Conservation (phyloP, 2,797 vertebrate genomes). For the Sebastes itinus region DNA sequence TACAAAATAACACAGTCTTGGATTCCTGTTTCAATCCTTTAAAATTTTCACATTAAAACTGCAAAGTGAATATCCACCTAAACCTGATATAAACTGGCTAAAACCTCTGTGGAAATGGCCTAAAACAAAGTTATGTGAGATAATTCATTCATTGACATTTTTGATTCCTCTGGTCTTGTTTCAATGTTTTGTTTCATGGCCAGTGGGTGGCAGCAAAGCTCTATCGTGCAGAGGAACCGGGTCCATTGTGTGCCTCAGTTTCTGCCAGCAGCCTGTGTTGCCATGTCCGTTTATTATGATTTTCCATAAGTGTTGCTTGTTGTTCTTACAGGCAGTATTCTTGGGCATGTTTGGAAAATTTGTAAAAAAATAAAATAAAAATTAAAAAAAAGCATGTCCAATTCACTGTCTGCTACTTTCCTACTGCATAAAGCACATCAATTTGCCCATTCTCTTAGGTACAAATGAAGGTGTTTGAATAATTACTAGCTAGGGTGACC, state of each 20-base stretch:
- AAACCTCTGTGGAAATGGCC: neutral
- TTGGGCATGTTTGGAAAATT: neutral
- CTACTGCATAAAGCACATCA: neutral
- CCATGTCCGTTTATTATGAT: slow-evolving; percentile 8
- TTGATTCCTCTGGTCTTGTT: neutral
- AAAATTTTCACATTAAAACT: neutral
- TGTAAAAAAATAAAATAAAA: no score
- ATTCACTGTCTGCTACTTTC: neutral
- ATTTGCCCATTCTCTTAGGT: neutral
- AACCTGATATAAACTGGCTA: neutral
- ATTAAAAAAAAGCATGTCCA: no score
- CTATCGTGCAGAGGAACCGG: neutral
- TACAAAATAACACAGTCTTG: neutral
- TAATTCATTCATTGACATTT: neutral
- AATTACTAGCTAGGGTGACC: neutral
- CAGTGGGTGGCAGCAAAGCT: slow-evolving; percentile 17
- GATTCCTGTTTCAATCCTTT: neutral
- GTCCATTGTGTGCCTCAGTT: neutral
- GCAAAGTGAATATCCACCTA: no score
- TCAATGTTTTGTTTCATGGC: neutral
- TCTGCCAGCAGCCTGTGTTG: slow-evolving; percentile 1
- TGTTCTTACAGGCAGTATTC: neutral
- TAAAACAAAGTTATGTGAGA: neutral
- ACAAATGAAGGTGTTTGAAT: neutral
- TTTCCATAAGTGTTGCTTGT: neutral